phyloP scores from a whole-genome alignment of 2,113 vertebrate genomes.

The Sakesphorus luctuosus region DNA sequence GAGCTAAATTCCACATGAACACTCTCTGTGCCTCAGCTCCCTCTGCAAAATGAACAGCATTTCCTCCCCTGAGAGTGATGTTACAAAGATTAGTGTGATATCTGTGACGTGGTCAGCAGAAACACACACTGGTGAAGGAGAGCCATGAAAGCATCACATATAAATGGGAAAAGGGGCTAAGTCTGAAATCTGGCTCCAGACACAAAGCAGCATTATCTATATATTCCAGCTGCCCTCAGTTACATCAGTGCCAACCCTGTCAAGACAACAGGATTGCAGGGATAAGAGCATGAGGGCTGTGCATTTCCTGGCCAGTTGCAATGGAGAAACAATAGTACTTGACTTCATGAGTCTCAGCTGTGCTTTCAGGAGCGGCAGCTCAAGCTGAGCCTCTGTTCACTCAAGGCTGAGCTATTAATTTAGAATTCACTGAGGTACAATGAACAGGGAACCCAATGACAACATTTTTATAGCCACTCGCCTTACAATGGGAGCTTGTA shows the following conservation, averaged over 20 bases:
- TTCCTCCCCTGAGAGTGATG: neutral
- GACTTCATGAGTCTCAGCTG: neutral
- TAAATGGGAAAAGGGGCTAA: neutral
- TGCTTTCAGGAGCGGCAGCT: neutral
- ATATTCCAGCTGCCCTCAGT: neutral
- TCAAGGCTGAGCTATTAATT: neutral
- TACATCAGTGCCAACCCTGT: neutral
- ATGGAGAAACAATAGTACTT: neutral
- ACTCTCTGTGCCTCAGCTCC: neutral
- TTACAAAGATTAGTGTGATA: neutral
- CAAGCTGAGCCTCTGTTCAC: neutral
- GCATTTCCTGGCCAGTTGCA: neutral
- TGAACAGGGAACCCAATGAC: neutral
- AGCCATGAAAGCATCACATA: neutral
- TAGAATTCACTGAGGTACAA: neutral
- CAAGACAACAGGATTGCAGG: neutral
- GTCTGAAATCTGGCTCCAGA: neutral
- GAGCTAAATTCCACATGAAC: neutral
- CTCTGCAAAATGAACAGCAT: neutral
- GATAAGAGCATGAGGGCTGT: neutral
- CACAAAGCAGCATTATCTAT: conserved; percentile 2
- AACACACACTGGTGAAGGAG: neutral
- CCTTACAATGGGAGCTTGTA: neutral
- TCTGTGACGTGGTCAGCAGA: neutral
- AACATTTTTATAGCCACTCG: neutral